Evolutionary conservation across 2,888 invertebrate genomes (phyloP).

Genomic region (Carterocephalus palaemon): DNA sequence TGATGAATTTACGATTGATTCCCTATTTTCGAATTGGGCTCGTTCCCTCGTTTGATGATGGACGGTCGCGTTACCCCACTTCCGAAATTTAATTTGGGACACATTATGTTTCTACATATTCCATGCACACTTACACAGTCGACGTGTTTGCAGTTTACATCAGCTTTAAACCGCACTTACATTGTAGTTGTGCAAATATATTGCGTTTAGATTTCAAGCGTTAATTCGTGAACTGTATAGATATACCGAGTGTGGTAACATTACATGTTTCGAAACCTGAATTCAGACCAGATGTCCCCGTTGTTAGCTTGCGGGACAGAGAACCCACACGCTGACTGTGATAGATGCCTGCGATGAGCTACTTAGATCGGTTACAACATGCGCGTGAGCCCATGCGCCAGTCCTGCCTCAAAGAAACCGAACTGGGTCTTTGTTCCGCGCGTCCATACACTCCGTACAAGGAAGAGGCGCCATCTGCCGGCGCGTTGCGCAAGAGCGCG

Average conservation of each 20-base stretch:
- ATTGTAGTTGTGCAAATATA: too few species aligned
- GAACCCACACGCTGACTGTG: too few species aligned
- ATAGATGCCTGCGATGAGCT: too few species aligned
- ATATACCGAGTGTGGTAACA: too few species aligned
- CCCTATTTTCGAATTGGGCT: constrained; percentile 12
- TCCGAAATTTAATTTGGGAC: background rate
- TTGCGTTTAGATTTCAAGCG: too few species aligned
- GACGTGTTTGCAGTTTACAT: constrained; percentile 10
- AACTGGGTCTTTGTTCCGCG: constrained; percentile 28
- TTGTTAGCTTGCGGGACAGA: too few species aligned
- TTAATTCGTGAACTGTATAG: too few species aligned
- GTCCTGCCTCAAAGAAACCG: constrained; percentile 3
- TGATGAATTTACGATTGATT: constrained; percentile 9
- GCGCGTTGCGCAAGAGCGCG: constrained; percentile 67
- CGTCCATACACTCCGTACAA: constrained; percentile 64
- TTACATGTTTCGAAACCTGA: too few species aligned
- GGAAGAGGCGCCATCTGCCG: constrained; percentile 76
- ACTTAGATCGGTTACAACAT: too few species aligned
- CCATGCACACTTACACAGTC: too few species aligned
- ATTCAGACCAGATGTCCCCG: too few species aligned
- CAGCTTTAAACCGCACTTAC: background rate
- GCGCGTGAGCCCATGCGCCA: background rate
- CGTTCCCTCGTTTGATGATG: constrained; percentile 1
- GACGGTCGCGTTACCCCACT: constrained; percentile 8
- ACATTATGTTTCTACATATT: background rate